Conservation (phyloP, 2,888 invertebrate species). For the Chymomyza amoena region DNA sequence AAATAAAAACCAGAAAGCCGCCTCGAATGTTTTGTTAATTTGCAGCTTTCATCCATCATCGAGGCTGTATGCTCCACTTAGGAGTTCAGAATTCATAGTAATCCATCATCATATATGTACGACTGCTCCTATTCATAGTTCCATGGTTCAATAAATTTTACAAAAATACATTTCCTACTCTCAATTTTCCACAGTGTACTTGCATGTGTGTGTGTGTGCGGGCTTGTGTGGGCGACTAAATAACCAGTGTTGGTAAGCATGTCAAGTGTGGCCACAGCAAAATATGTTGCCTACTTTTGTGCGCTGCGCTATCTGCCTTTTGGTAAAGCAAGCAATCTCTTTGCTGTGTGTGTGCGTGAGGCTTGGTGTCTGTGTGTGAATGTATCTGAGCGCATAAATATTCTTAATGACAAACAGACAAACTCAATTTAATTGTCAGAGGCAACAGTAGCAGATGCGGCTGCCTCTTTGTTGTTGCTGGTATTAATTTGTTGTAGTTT, state of each 20-base stretch:
- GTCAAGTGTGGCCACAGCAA: background rate
- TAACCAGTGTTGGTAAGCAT: background rate
- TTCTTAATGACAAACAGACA: conserved; percentile 3
- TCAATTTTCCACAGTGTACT: too few species aligned
- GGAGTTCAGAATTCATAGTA: too few species aligned
- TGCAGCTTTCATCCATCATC: too few species aligned
- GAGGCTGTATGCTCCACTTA: too few species aligned
- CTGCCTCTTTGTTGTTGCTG: conserved; percentile 29
- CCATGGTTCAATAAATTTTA: too few species aligned
- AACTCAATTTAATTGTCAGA: conserved; percentile 13
- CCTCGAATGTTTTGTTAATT: too few species aligned
- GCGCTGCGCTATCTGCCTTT: conserved; percentile 10
- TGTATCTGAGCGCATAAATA: background rate
- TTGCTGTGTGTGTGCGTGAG: background rate
- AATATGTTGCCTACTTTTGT: conserved; percentile 46
- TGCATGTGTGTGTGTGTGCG: background rate
- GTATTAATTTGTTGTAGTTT: too few species aligned
- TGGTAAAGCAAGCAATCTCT: background rate
- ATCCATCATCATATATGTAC: too few species aligned
- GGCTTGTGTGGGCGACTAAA: background rate
- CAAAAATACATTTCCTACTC: too few species aligned
- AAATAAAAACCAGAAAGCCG: too few species aligned
- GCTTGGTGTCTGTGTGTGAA: background rate
- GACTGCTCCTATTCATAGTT: too few species aligned
- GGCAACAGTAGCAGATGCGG: conserved; percentile 8